Conservation (phyloP, 2,888 invertebrate genomes). For the Pachliopta kotzebuea region DNA sequence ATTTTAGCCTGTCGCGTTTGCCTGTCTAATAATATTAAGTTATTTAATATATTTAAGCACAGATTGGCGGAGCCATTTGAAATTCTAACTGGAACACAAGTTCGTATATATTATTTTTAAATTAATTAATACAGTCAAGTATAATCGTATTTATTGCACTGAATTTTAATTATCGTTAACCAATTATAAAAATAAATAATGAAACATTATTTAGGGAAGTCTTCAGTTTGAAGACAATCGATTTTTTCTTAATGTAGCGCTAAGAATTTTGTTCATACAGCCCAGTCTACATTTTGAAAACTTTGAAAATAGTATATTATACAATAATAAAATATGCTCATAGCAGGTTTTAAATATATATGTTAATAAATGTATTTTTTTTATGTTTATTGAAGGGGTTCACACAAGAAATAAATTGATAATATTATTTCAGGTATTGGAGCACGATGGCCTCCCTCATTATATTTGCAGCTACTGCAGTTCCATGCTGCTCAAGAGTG, state of each 20-base stretch:
- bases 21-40: slow-evolving; percentile 52
- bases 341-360: no score
- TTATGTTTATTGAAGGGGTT: background rate
- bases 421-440: slow-evolving; percentile 38
- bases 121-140: no score
- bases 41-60: slow-evolving; percentile 51
- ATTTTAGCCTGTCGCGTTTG: slow-evolving; percentile 53
- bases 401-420: background rate
- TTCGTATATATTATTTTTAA: slow-evolving; percentile 35
- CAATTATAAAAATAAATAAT: no score
- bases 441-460: slow-evolving; percentile 41
- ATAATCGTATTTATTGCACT: no score
- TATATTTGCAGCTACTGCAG: slow-evolving; percentile 51
- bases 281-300: background rate
- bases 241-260: background rate
- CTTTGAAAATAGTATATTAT: no score
- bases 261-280: background rate
- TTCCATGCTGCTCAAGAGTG: slow-evolving; percentile 37
- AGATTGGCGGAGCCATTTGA: slow-evolving; percentile 48
- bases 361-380: background rate
- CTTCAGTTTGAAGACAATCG: background rate
- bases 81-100: slow-evolving; percentile 50
- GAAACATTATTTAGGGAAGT: no score
- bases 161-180: no score
- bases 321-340: no score